Base-by-base conservation (phyloP, 2,888 invertebrate genomes). In the Noctua fimbriata region DNA sequence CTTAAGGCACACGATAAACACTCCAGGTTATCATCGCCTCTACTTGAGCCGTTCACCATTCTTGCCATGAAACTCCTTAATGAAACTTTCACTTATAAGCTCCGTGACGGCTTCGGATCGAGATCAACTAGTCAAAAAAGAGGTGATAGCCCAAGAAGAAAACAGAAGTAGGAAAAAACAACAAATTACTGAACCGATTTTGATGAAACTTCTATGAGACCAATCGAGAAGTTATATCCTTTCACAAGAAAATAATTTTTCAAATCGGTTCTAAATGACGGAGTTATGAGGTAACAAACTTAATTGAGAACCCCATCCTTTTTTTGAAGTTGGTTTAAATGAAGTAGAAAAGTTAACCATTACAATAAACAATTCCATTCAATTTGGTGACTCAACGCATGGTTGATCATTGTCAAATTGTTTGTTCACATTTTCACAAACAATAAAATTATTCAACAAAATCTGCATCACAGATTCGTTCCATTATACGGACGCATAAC, bases 391-490 rank as follows among this genome's bases (percentile, higher is more conserved):
- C 55, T 69, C 1, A 9, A 58, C 28, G 44, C 63, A 28, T 65
- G 60, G 67, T 69, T 72, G 36, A 85, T 55, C 18, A 80, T 63
- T 21, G 24, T 65, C n/a, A 84, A 80, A 78, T 65, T 69, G 55
- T 65, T 36, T 63, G 24, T 24, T 32, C 47, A 67, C n/a, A 63
- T 69, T 75, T 60, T 75, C 76, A 83, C 52, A 66, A 66, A 79
- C 55, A 80, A 71, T 76, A 67, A 66, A 52, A 76, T 69, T 75
- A 69, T 87, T 73, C 63, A 41, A 28, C 36, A 28, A 70, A 84
- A 80, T 87, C 75, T 85, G 78, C 78, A 82, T 86, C 60, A 75
- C 88, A 85, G 76, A 73, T 79, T 79, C 79, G 74, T 76, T 69
- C 69, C 75, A 82, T 76, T 79, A 82, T 67, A 87, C 71, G 41